Base-by-base conservation (phyloP, 35 echinoderm and acorn worm species). In the Apostichopus californicus region DNA sequence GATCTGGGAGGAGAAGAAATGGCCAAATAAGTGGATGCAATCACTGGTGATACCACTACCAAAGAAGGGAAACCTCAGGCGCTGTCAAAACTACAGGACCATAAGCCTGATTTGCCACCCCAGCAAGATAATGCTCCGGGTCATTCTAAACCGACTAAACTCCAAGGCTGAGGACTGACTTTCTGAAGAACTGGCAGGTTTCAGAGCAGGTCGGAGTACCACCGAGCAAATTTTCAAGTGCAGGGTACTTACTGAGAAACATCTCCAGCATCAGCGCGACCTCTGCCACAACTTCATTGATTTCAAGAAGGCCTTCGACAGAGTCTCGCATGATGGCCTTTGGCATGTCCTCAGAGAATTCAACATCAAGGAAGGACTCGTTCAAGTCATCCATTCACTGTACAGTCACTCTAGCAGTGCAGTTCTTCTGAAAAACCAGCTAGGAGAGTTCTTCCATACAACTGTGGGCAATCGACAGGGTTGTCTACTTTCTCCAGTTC, bases 1-100 rank as follows among this genome's bases (percentile, higher is more conserved):
- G 71, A 75, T 75, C 21, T 75, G 21, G 71, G 71, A 17, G 71
- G 71, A 75, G 71, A 75, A 75, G 71, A 75, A 75, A 75, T 75
- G 14, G 71, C 71, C 71, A 75, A 22, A 22, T 46, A 1, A 4
- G 71, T 75, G 71, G 71, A 75, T 22, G 14, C 14, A 75, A 75
- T 75, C 71, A 17, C 71, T 75, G 71, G 21, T 75, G 71, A 75
- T 5, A 75, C 71, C 71, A 14, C 71, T 75, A 22, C 71, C 71
- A 1, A 75, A 75, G 71, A 75, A 75, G 71, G 71, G 71, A 22
- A 75, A 75, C 34, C 34, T 46, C 34, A 46, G 34, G 34, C 3
- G 34, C 34, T 46, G 34, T 46, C 14, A 75, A 75, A 75, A 75
- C 71, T 22, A 75, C 71, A 46, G 34, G 34, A 46, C 34, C 34